Percentiles rank a stretch among this genome's conserved stretches.
These are phyloP conservation scores for Sula dactylatra DNA, from an alignment of 2,113 vertebrate species.

Conservation along the genomic window DNA sequence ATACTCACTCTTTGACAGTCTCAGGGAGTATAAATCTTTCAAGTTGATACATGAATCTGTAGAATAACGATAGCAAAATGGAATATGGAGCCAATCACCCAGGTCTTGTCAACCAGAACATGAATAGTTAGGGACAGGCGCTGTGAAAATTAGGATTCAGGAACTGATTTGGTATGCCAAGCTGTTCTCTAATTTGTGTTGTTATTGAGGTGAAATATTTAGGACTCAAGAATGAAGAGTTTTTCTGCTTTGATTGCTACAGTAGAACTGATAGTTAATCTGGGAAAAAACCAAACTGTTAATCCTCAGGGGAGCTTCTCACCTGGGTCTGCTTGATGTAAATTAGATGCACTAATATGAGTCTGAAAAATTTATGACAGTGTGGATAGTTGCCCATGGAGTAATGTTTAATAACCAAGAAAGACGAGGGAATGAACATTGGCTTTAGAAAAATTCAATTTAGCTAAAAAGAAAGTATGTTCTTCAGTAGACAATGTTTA, in stretches of 20 bases:
- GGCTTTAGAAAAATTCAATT: not conserved
- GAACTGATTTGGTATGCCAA: not conserved
- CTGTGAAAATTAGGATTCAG: not conserved
- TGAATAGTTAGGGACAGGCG: not conserved
- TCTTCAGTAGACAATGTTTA: not conserved
- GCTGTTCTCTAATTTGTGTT: not conserved
- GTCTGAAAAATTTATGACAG: not conserved
- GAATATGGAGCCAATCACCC: not conserved
- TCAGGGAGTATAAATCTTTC: not conserved
- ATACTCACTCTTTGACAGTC: not conserved
- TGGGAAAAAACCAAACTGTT: not conserved
- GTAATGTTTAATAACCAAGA: not conserved
- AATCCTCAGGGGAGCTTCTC: not conserved
- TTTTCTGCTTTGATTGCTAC: not conserved
- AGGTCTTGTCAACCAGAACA: not conserved
- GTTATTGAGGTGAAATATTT: slow-evolving; percentile 20
- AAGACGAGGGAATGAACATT: not conserved
- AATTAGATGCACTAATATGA: not conserved
- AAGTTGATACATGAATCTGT: not conserved
- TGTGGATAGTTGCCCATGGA: not conserved
- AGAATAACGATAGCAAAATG: not conserved
- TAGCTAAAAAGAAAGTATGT: not conserved
- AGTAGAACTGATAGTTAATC: not conserved
- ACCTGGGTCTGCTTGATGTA: not conserved
- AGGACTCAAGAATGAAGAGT: not conserved